A percentile compares a stretch with the other conserved stretches of the same genome.
phyloP scores from a whole-genome alignment of 2,113 vertebrate species.

The Pandion haliaetus region DNA sequence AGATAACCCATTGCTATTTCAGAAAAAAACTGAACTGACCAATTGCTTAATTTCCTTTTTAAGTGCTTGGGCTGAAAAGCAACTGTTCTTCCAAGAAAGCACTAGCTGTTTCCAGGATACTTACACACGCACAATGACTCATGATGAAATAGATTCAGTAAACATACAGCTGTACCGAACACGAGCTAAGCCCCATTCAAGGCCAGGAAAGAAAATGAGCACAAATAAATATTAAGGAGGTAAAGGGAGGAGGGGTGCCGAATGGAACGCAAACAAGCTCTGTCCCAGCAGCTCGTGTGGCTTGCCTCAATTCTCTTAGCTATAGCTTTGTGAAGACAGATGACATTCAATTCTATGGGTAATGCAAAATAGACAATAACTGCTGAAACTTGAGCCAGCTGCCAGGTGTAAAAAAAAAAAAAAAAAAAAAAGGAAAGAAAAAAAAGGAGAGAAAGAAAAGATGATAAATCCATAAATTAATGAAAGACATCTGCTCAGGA shows the following conservation, averaged over 20 bases:
- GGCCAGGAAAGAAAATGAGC: slow-evolving; percentile 89
- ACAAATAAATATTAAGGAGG: slow-evolving; percentile 92
- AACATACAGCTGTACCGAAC: slow-evolving; percentile 88
- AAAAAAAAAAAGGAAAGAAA: slow-evolving; percentile 24
- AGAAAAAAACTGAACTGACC: slow-evolving; percentile 75
- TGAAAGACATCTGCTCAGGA: slow-evolving; percentile 95
- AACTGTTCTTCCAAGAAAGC: slow-evolving; percentile 88
- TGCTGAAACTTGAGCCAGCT: slow-evolving; percentile 94
- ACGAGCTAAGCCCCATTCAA: slow-evolving; percentile 87
- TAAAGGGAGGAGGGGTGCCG: slow-evolving; percentile 68
- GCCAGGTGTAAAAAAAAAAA: slow-evolving; percentile 92
- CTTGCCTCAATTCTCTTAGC: slow-evolving; percentile 80
- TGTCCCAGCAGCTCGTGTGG: slow-evolving; percentile 77
- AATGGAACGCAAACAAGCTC: slow-evolving; percentile 77
- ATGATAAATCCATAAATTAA: slow-evolving; percentile 98
- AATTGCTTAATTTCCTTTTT: slow-evolving; percentile 85
- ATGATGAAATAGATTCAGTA: slow-evolving; percentile 87
- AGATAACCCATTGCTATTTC: slow-evolving; percentile 73
- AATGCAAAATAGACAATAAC: slow-evolving; percentile 89
- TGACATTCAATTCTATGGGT: slow-evolving; percentile 87
- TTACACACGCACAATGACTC: slow-evolving; percentile 88
- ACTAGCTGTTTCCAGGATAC: slow-evolving; percentile 88
- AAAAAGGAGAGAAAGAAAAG: slow-evolving; percentile 79
- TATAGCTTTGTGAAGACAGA: slow-evolving; percentile 89
- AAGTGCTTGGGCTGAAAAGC: slow-evolving; percentile 84